A percentile compares a stretch with the other conserved stretches of the same genome.
phyloP scores from a whole-genome alignment of 1,140 invertebrate species.

The Metopolophium dirhodum region DNA sequence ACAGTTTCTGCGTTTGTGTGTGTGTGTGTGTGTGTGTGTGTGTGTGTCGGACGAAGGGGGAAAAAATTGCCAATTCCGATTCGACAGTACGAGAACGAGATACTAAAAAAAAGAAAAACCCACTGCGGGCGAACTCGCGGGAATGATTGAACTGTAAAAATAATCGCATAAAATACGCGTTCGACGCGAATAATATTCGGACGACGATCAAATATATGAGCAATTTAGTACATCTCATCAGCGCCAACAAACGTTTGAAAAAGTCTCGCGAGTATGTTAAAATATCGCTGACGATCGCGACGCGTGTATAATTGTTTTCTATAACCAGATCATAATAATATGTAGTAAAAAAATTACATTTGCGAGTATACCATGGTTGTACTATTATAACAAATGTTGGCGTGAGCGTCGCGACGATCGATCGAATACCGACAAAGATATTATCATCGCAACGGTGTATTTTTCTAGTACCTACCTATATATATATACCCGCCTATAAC shows the following conservation, averaged over 20 bases:
- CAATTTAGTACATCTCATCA: not conserved
- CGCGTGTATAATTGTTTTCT: not conserved
- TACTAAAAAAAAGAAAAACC: not conserved
- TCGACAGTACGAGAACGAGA: not conserved
- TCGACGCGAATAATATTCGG: not conserved
- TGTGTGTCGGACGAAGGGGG: not conserved
- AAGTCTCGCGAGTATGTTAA: not conserved
- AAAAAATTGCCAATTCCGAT: conserved; percentile 7
- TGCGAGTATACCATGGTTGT: too few species aligned
- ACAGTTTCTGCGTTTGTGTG: not conserved
- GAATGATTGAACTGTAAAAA: not conserved
- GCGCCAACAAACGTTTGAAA: not conserved
- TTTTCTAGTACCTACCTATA: too few species aligned
- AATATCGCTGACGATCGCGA: not conserved
- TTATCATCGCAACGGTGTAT: too few species aligned
- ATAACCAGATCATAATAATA: not conserved
- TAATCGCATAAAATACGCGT: not conserved
- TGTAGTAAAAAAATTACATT: too few species aligned
- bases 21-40: not conserved
- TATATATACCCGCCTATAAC: too few species aligned
- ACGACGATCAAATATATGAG: not conserved
- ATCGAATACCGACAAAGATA: not conserved
- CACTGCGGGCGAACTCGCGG: not conserved
- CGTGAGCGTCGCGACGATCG: not conserved
- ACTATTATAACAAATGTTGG: not conserved